phyloP scores from a whole-genome alignment of 92 coral and sea anemone species.

The Siderastrea siderea region DNA sequence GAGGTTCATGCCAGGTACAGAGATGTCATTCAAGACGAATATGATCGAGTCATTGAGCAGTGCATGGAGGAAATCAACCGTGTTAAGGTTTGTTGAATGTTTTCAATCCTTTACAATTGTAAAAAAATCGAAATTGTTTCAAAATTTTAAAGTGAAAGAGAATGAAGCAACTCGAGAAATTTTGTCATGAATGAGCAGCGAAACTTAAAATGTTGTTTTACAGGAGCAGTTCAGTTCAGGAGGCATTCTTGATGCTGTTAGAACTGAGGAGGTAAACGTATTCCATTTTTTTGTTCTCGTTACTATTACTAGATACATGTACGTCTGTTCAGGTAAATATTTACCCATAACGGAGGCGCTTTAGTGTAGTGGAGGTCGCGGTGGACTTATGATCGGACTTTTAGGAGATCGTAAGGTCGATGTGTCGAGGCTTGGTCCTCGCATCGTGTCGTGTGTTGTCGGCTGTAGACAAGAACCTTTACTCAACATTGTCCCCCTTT shows the following conservation, averaged over 20 bases:
- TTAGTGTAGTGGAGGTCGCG: too few relatives aligned
- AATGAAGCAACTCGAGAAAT: neutral
- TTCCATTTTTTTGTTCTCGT: too few relatives aligned
- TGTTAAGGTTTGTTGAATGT: conserved; percentile 73
- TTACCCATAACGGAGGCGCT: too few relatives aligned
- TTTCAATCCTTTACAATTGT: neutral
- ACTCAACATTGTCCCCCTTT: too few relatives aligned
- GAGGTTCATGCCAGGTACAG: conserved; percentile 82
- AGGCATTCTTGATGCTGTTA: conserved; percentile 79
- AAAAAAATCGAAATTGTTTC: neutral
- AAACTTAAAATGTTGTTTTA: neutral
- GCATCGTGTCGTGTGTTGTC: too few relatives aligned
- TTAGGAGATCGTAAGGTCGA: too few relatives aligned
- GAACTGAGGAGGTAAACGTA: conserved; percentile 78
- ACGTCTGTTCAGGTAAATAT: too few relatives aligned
- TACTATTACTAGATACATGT: neutral
- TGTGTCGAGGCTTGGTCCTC: too few relatives aligned
- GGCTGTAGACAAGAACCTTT: too few relatives aligned
- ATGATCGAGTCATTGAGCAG: conserved; percentile 82
- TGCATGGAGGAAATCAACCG: conserved; percentile 83
- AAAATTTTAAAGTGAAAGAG: neutral
- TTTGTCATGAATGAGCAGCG: neutral
- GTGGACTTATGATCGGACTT: too few relatives aligned
- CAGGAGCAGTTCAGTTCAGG: conserved; percentile 77
- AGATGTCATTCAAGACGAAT: conserved; percentile 83